Evolutionary conservation across 2,797 vertebrate genomes (phyloP), one percentile per base, ranked within the genome.

Genomic region (Phoxinus dragarum): DNA sequence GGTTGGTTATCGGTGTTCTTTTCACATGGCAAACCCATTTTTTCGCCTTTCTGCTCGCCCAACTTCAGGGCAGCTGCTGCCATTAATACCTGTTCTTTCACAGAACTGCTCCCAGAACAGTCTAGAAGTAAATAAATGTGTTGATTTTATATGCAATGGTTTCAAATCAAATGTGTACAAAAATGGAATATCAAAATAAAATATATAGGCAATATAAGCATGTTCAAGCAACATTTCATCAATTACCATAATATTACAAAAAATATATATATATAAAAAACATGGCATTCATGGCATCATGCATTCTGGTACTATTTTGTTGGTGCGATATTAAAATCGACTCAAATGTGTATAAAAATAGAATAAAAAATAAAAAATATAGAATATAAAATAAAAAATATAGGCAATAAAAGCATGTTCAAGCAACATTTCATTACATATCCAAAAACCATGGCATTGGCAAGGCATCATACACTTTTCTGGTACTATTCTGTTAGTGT

Each of bases 1-100:
- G 11, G 12, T 21, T 59, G 68, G 21, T 78, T 75, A 16, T 80
- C 73, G 0, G 27, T n/a, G 10, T 84, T 21, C 4, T 86, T 81
- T 82, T 80, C 86, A 76, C 38, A 86, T 9, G 89, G 84, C 73
- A 91, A 68, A 31, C 84, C 90, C 84, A 89, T 89, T 27, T 68
- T 71, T 61, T 38, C 49, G 9, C 42, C 44, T 66, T 34, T 85
- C 56, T 56, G 88, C 42, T 69, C 16, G 42, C 54, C 83, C 76
- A 84, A 49, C 49, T 84, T 66, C 61, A 80, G 88, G 76, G 56
- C 85, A 84, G 67, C 34, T 80, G 79, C 79, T 88, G 89, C 89
- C 90, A 92, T 91, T 78, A 82, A 82, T 74, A 77, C 11, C 74
- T 1, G 2, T 81, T 44, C 23, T 36, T 69, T 52, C 40, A 71